Base-by-base conservation (phyloP, 2,888 invertebrate species). In the Drosophila lacicola region DNA sequence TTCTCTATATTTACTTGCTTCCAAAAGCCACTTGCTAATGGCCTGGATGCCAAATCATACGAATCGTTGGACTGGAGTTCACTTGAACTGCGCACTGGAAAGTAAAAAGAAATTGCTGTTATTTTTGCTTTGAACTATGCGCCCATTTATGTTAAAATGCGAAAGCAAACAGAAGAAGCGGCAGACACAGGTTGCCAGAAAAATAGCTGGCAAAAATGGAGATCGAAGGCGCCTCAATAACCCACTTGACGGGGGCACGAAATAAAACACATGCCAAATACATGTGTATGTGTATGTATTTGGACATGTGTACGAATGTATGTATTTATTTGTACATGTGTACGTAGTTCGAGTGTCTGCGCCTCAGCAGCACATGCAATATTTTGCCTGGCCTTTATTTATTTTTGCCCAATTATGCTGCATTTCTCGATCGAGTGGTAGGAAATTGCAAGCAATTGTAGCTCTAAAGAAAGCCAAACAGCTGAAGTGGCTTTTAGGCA, bases 371-470 rank as follows among this genome's bases (percentile, higher is more conserved):
- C 36, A 70, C 62, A 64, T 84, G 76, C 80, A 68, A 82, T 75
- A 55, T 72, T 77, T 71, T 41, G 49, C 63, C 42, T 60, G 55
- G 61, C 55, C 53, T 68, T 58, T 51, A 75, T 78, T 75, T 73
- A 73, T 83, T 70, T 55, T 65, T 66, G 79, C 45, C 54, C 80
- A 80, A 77, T 82, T 85, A 71, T 74, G 82, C 39, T 77, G 68
- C 57, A 62, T 68, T 66, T 47, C 53, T 42, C 54, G 47, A 49
- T 58, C 71, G 62, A 58, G 44, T 55, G 45, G 36, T 51, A 33
- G 57, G 17, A 74, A 74, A 57, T 66, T 53, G 60, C 57, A 62
- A 66, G 58, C 54, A 21, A 66, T 51, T 65, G 58, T 19, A 34
- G 49, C 17, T 29, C 33, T 49, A 58, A 62, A 70, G 68, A 79